Base-by-base conservation (phyloP, 2,797 vertebrate genomes). In the Accipiter fasciatus region DNA sequence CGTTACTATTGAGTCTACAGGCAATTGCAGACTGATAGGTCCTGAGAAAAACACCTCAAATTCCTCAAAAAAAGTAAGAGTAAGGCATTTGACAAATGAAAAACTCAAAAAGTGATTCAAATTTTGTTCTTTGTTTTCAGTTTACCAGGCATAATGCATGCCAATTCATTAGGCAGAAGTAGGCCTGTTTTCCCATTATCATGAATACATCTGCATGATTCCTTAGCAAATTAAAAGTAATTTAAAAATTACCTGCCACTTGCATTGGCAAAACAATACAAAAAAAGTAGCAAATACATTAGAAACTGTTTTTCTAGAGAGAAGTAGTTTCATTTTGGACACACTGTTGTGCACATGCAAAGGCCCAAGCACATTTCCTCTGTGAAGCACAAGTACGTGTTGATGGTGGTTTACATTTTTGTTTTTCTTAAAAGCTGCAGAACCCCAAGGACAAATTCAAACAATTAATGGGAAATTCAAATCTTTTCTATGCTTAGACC, bases 181-280 rank as follows among this genome's bases (percentile, higher is more conserved):
- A 66, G 85, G 69, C 58, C 84, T 96, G 75, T 94, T 80, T 77
- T 92, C 19, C 57, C 82, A 39, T 65, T 72, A 75, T 42, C 58
- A 87, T 78, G 77, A 84, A 70, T 26, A 71, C 3, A 6, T 57
- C 64, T 85, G 89, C n/a, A 6, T 15, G 70, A 94, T 84, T 66
- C 80, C 62, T 86, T 84, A 77, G 71, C 69, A 94, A 91, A 96
- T 94, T 77, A 91, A 89, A 97, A 82, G 40, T 75, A 62, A 96
- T 94, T 96, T 17, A 16, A 94, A 85, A 92, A 84, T 75, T 91
- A 92, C 52, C 81, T 91, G 70, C 79, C 94, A 78, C 94, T 96
- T 92, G 65, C 91, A 94, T 83, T 95, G 89, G 64, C 77, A 95
- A 94, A 97, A 86, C 67, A 96, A 96, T 20, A 70, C 65, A 92